Evolutionary conservation across 2,797 vertebrate genomes (phyloP).

Genomic region (Argyrosomus regius): DNA sequence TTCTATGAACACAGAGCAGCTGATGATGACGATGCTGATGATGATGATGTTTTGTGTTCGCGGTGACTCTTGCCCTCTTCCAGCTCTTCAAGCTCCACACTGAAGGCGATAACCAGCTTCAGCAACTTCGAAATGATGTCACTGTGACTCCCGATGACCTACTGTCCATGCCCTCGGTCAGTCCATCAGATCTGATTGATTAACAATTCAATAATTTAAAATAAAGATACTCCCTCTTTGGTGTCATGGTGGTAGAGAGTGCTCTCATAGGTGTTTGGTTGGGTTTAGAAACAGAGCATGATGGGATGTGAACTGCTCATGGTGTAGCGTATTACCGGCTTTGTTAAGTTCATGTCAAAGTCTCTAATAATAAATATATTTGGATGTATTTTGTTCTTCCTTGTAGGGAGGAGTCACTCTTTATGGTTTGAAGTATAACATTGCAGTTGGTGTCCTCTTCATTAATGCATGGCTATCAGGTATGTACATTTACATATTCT

Average conservation of each 20-base stretch:
- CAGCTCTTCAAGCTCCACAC: conserved; percentile 84
- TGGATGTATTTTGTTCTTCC: background rate
- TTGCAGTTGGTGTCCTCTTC: conserved; percentile 85
- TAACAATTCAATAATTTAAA: too few species aligned
- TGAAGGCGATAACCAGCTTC: conserved; percentile 82
- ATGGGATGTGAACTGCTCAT: too few species aligned
- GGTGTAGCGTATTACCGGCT: background rate
- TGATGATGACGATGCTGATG: too few species aligned
- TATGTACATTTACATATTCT: conserved; percentile 44
- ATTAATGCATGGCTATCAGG: conserved; percentile 88
- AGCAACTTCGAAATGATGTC: conserved; percentile 74
- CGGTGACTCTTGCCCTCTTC: background rate
- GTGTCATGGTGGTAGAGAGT: background rate
- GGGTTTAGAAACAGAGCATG: background rate
- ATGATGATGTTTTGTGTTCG: background rate
- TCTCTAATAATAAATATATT: background rate
- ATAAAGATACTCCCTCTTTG: background rate
- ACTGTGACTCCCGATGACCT: conserved; percentile 78
- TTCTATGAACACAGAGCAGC: background rate
- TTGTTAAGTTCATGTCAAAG: background rate
- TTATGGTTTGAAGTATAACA: conserved; percentile 85
- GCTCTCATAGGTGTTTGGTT: background rate
- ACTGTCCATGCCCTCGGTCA: conserved; percentile 83
- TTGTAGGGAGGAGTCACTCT: conserved; percentile 85
- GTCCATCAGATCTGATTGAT: conserved; percentile 18